Evolutionary conservation across 2,113 vertebrate genomes (phyloP).

Genomic region (Bos javanicus): DNA sequence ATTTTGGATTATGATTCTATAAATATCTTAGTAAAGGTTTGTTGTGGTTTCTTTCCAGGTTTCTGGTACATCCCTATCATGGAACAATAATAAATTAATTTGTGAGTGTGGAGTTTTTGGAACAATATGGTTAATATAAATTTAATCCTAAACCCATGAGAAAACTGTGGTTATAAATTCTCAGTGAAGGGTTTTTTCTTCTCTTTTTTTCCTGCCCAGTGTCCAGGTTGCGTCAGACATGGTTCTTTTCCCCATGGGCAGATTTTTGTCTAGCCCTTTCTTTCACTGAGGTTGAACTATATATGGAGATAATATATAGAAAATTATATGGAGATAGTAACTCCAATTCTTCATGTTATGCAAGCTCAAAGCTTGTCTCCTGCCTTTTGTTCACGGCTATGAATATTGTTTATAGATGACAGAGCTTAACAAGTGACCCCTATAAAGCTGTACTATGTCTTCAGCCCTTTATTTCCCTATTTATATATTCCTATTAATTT

Average conservation of each 20-base stretch:
- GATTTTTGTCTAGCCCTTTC: not conserved
- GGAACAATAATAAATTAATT: not conserved
- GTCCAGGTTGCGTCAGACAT: not conserved
- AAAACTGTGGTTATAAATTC: not conserved
- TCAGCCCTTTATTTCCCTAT: not conserved
- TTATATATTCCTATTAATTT: not conserved
- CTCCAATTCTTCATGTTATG: not conserved
- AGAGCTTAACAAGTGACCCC: not conserved
- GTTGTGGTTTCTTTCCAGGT: not conserved
- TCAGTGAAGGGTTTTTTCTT: not conserved
- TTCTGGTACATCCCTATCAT: not conserved
- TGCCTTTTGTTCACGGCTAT: not conserved
- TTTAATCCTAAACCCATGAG: not conserved
- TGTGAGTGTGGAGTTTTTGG: not conserved
- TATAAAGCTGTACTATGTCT: not conserved
- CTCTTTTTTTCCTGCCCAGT: not conserved
- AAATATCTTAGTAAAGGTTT: not conserved
- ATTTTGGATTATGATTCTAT: not conserved
- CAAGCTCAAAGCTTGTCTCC: not conserved
- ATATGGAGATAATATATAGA: not conserved
- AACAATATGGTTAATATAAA: not conserved
- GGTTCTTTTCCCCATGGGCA: not conserved
- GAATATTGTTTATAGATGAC: not conserved
- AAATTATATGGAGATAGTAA: not conserved
- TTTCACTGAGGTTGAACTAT: not conserved